Conservation (phyloP, 2,113 vertebrate species). For the Ammospiza caudacuta region DNA sequence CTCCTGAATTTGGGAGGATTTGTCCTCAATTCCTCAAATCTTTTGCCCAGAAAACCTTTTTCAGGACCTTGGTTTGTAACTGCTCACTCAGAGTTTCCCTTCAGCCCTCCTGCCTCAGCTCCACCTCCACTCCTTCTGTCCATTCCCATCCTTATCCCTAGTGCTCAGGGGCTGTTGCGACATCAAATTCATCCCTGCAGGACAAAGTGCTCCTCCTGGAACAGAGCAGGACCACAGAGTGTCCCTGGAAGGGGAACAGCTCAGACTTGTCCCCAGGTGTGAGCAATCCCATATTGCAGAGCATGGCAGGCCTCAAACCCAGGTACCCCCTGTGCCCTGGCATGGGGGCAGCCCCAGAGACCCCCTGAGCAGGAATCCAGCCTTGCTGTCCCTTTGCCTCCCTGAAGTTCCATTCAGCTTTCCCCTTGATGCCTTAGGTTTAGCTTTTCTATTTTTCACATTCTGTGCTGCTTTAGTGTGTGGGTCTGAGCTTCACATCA, state of each 20-base stretch:
- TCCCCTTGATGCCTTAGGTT: not conserved
- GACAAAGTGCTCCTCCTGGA: not conserved
- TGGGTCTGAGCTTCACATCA: rapidly evolving
- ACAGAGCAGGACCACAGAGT: rapidly evolving
- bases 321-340: not conserved
- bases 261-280: not conserved
- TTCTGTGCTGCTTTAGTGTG: not conserved
- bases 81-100: not conserved
- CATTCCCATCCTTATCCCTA: not conserved
- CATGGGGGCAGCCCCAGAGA: not conserved
- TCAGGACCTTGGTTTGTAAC: not conserved
- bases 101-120: not conserved
- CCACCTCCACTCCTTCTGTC: not conserved
- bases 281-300: not conserved
- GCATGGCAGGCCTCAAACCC: not conserved
- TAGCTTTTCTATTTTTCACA: not conserved
- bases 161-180: not conserved
- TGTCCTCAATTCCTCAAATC: not conserved
- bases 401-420: not conserved
- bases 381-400: not conserved
- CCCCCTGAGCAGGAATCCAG: not conserved
- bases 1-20: not conserved
- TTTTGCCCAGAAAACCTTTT: not conserved
- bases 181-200: not conserved
- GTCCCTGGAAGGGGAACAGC: not conserved